Evolutionary conservation across 2,797 vertebrate species (phyloP), one percentile per base, ranked within the genome.

Genomic region (Peromyscus nudipes): DNA sequence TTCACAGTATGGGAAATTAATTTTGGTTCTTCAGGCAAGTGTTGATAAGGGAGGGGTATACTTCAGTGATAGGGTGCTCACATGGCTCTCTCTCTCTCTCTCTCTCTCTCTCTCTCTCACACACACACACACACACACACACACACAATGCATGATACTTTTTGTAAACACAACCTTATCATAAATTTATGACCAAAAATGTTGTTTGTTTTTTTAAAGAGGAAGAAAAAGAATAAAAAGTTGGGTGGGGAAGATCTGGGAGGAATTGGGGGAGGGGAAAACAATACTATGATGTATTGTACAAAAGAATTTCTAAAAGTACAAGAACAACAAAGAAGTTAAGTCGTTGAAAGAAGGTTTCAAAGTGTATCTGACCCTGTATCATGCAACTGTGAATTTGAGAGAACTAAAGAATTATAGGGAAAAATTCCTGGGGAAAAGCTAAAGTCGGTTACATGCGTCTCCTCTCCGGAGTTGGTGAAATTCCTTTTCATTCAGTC

Each of bases 401-500:
- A 46, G 40, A 79, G 10, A 82, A 40, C 25, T 93, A 77, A 96
- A 23, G 31, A 90, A 94, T 65, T 71, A 67, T 5, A 82, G 65
- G 43, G 8, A 37, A 23, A 14, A 89, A 69, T 65, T 82, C 37
- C 95, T 80, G 21, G 73, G 80, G n/a, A 55, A 84, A 57, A 77
- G 25, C 81, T 37, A 94, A 88, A 96, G 40, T 79, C 31, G 86
- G 62, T 71, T 88, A 62, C 37, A 71, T 12, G 93, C n/a, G 57
- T 64, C 62, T 34, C 60, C 11, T 55, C 73, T 76, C 77, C 57
- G 82, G 71, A 93, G 49, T 89, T 85, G 43, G 62, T 57, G 60
- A 86, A 92, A 96, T 95, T 95, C 81, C 67, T 89, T 94, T 94
- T 96, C 84, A 90, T 95, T 95, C 86, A 95, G 71, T 69, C 31